Base-by-base conservation (phyloP, 2,888 invertebrate species). In the Apodemia mormo region DNA sequence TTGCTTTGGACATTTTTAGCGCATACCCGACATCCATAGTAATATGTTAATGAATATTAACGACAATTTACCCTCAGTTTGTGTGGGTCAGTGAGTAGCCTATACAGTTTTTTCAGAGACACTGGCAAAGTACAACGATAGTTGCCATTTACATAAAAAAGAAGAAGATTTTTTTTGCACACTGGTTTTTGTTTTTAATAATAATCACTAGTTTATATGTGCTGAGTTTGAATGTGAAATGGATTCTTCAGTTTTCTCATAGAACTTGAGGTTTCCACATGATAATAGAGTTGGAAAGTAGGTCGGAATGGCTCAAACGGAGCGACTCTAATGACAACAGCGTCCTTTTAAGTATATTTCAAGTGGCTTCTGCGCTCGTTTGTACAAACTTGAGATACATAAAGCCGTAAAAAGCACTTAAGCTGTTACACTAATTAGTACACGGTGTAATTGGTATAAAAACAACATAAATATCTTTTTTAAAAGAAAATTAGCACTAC, bases 331-430 rank as follows among this genome's bases (percentile, higher is more conserved):
- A 58, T 29, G 58, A 58, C 58, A 58, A 65, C 54, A 33, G 29
- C 58, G 49, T 30, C 40, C 52, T 65, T 66, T 65, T 66, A 66
- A 69, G 66, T 69, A 69, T 69, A 66, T 69, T 68, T 69, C 66
- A 58, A 66, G 66, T 69, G 49, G 52, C 64, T 70, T 64, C 12
- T 37, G 52, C 64, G 45, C 22, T 52, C 3, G 45, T n/a, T 37
- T 61, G 52, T 66, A 61, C 49, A 30, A n/a, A 30, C 68, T 68
- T 33, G 61, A 61, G 61, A 61, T 33, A 33, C 22, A 61, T n/a
- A 49, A 49, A 49, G 49, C 61, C 30, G 61, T 33, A 61, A 30
- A 33, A 61, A 30, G 61, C 61, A 30, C 61, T 61, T 61, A 58
- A 61, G 61, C 33, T 33, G 33, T 61, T 61, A 61, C 12, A 61